Evolutionary conservation across 1,140 invertebrate species (phyloP).

Genomic region (Bombus superbus): DNA sequence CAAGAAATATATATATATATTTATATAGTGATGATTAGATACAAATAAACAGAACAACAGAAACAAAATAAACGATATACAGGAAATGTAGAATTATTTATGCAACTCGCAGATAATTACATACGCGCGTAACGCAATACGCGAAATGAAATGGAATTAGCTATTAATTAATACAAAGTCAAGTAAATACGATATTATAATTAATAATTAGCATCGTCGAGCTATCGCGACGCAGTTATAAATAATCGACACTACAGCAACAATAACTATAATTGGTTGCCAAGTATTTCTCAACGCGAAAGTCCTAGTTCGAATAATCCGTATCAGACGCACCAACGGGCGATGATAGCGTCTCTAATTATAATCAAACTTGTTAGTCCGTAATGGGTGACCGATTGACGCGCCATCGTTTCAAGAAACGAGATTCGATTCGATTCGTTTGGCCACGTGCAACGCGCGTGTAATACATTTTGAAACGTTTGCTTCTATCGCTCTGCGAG

Average conservation of each 20-base stretch:
- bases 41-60: not conserved
- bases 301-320: slow-evolving; percentile 23
- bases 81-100: no score
- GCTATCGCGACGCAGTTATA: slow-evolving; percentile 59
- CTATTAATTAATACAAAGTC: not conserved
- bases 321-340: not conserved
- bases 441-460: not conserved
- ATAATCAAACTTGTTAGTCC: slow-evolving; percentile 42
- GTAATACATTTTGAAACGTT: not conserved
- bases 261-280: slow-evolving; percentile 68
- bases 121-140: not conserved
- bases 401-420: not conserved
- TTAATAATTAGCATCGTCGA: not conserved
- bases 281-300: slow-evolving; percentile 74
- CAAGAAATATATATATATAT: not conserved
- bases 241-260: slow-evolving; percentile 70
- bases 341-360: slow-evolving; percentile 48
- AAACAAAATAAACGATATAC: not conserved
- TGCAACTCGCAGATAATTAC: not conserved
- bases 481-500: not conserved
- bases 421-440: not conserved
- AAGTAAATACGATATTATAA: not conserved
- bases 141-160: not conserved
- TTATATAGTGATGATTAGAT: not conserved
- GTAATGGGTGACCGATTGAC: not conserved